Percentiles rank a stretch among this genome's conserved stretches.
Conservation (phyloP, 2,888 invertebrate species). For the Notodonta ziczac region DNA sequence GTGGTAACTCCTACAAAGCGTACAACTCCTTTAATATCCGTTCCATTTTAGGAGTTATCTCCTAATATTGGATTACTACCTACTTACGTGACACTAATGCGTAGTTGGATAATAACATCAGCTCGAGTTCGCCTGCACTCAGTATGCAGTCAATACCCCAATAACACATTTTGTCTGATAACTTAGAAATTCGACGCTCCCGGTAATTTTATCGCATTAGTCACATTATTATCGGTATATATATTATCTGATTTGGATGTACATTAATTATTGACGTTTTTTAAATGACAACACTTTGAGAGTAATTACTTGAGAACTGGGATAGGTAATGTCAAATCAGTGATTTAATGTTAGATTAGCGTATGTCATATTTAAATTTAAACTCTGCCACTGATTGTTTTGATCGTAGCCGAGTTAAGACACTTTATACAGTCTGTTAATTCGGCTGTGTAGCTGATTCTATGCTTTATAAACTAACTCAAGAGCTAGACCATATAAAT, state of each 20-base stretch:
- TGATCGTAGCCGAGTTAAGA: too few relatives aligned
- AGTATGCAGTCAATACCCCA: slow-evolving; percentile 37
- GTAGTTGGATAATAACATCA: slow-evolving; percentile 19
- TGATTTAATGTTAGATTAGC: too few relatives aligned
- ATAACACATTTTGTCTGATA: slow-evolving; percentile 51
- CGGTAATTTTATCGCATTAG: slow-evolving; percentile 13
- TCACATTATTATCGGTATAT: not conserved
- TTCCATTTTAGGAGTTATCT: not conserved
- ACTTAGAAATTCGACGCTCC: slow-evolving; percentile 34
- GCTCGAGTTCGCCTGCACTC: slow-evolving; percentile 25
- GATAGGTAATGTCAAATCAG: too few relatives aligned
- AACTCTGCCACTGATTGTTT: too few relatives aligned
- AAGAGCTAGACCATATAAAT: not conserved
- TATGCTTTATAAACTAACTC: not conserved
- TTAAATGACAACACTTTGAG: too few relatives aligned
- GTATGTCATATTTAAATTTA: too few relatives aligned
- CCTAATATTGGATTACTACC: not conserved
- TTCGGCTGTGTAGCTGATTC: too few relatives aligned
- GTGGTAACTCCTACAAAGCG: too few relatives aligned
- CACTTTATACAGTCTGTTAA: too few relatives aligned
- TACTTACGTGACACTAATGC: not conserved
- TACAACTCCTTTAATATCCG: not conserved
- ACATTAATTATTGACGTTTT: too few relatives aligned
- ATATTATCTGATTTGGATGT: too few relatives aligned
- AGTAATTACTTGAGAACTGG: too few relatives aligned